These are phyloP conservation scores for Aphidius colemani DNA, from an alignment of 2,888 invertebrate genomes.

Conservation along the genomic window DNA sequence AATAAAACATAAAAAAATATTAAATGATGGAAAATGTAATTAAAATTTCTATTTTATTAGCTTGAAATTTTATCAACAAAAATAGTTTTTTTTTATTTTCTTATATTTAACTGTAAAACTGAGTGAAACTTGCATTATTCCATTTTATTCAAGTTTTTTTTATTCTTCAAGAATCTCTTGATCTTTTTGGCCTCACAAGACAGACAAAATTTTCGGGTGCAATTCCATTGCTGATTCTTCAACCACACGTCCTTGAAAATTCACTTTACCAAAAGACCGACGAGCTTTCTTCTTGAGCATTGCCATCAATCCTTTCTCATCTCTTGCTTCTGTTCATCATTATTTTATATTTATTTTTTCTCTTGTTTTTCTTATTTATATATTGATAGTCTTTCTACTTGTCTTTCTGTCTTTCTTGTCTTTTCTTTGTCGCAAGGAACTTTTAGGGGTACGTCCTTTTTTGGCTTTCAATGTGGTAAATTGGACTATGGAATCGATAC, in stretches of 20 bases:
- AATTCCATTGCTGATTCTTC: conserved; percentile 17
- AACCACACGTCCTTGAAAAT: conserved; percentile 28
- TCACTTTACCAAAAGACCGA: conserved; percentile 28
- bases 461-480: background rate
- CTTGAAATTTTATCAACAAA: too few species aligned
- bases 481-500: conserved; percentile 9
- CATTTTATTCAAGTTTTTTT: too few species aligned
- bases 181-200: too few species aligned
- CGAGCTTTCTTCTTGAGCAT: conserved; percentile 23
- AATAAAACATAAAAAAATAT: background rate
- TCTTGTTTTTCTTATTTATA: conserved; percentile 2
- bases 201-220: conserved; percentile 12
- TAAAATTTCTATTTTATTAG: too few species aligned
- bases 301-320: conserved; percentile 19
- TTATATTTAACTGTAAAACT: too few species aligned
- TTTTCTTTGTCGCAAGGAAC: conserved; percentile 11
- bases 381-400: background rate
- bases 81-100: too few species aligned
- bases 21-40: background rate
- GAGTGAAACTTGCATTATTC: too few species aligned
- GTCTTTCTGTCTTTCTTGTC: background rate
- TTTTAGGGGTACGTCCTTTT: background rate
- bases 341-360: conserved; percentile 21
- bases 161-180: too few species aligned
- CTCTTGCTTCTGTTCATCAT: conserved; percentile 18